Percentiles rank a stretch among this genome's conserved stretches.
Evolutionary conservation across 2,797 vertebrate species (phyloP).

Genomic region (Anguilla megastoma): DNA sequence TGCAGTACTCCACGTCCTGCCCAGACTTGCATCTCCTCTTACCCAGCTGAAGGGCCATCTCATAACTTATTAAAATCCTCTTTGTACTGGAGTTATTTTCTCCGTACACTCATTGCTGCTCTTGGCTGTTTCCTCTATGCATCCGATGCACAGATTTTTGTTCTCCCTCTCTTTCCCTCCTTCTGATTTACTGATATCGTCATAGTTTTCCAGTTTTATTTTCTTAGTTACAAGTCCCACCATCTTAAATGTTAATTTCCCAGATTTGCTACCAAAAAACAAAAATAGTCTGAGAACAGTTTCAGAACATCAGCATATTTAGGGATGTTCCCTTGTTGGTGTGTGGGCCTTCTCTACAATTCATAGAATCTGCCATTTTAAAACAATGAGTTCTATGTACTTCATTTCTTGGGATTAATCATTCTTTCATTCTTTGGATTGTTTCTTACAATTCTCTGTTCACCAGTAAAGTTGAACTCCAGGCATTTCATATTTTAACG

Average conservation of each 20-base stretch:
- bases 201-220: background rate
- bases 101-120: background rate
- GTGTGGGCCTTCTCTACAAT: background rate
- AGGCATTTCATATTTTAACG: too few relatives aligned
- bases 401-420: background rate
- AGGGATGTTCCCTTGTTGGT: background rate
- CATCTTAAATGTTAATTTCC: background rate
- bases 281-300: background rate
- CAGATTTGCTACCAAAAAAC: background rate
- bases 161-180: background rate
- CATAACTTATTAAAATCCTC: slow-evolving; percentile 14
- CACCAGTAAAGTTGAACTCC: background rate
- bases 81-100: background rate
- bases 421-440: background rate
- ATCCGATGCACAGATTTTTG: background rate
- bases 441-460: background rate
- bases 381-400: background rate
- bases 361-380: background rate
- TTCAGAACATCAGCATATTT: background rate
- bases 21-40: background rate
- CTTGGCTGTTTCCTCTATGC: background rate
- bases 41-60: background rate
- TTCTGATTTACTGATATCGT: background rate
- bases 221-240: background rate
- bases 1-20: background rate